Percentiles rank a stretch among this genome's conserved stretches.
Evolutionary conservation across 2,888 invertebrate species (phyloP).

Genomic region (Gonocerus acuteangulatus): DNA sequence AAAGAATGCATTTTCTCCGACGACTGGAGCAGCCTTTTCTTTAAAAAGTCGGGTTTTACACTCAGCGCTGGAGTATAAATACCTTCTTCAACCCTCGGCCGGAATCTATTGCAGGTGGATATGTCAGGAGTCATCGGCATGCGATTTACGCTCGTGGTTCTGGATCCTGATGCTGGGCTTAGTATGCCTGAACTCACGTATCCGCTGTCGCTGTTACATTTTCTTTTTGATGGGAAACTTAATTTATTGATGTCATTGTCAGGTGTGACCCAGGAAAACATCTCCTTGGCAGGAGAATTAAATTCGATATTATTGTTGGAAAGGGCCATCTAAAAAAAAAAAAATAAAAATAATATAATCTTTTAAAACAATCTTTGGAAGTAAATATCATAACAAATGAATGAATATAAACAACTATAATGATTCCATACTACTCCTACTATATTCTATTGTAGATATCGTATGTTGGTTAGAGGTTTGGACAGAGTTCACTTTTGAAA

Average conservation of each 20-base stretch:
- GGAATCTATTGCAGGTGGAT: neutral
- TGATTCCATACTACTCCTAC: too few species aligned
- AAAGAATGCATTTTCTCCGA: constrained; percentile 2
- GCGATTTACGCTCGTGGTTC: neutral
- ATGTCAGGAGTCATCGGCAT: constrained; percentile 1
- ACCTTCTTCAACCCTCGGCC: neutral
- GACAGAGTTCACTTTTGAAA: too few species aligned
- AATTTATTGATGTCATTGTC: neutral
- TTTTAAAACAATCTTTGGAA: neutral
- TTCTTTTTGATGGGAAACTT: constrained; percentile 17
- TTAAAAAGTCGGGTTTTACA: neutral
- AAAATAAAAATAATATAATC: neutral
- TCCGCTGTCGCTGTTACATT: constrained; percentile 31
- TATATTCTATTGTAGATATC: too few species aligned
- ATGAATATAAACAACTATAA: too few species aligned
- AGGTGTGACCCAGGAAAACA: constrained; percentile 28
- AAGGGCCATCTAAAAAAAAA: constrained; percentile 25
- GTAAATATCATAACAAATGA: too few species aligned
- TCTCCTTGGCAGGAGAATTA: constrained; percentile 30
- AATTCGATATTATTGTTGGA: constrained; percentile 19
- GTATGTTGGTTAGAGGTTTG: too few species aligned
- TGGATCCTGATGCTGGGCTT: constrained; percentile 13
- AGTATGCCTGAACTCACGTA: constrained; percentile 18
- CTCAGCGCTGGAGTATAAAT: constrained; percentile 4
- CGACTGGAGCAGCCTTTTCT: constrained; percentile 9